phyloP scores from a whole-genome alignment of 2,888 invertebrate species.

The Furcula furcula region DNA sequence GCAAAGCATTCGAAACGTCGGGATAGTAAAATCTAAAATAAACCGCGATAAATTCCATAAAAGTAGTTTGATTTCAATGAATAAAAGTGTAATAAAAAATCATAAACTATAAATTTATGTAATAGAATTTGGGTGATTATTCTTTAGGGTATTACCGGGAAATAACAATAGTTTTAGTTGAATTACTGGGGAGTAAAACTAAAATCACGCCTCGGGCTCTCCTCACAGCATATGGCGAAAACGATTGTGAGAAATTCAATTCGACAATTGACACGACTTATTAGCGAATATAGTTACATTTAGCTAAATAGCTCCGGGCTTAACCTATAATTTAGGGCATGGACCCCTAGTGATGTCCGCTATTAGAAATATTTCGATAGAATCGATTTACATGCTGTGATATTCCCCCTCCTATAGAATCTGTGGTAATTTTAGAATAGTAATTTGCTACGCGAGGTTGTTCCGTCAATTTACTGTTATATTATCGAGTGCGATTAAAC shows the following conservation, averaged over 20 bases:
- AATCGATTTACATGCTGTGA: constrained; percentile 64
- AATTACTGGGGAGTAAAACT: not conserved
- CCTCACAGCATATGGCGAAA: constrained; percentile 50
- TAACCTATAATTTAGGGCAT: constrained; percentile 72
- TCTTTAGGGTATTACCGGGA: no score
- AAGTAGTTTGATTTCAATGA: no score
- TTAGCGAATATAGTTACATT: constrained; percentile 68
- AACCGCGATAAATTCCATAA: no score
- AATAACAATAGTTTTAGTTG: no score
- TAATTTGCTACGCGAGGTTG: constrained; percentile 44
- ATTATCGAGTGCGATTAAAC: constrained; percentile 45
- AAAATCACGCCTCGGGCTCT: not conserved
- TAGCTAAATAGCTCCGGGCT: constrained; percentile 64
- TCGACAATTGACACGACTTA: constrained; percentile 67
- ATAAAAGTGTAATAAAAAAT: no score
- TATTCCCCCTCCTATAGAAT: constrained; percentile 38
- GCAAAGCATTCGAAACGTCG: no score
- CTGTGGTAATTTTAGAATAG: constrained; percentile 52
- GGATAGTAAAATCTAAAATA: no score
- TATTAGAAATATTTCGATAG: constrained; percentile 52
- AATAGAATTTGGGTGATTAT: no score
- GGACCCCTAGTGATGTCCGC: constrained; percentile 56
- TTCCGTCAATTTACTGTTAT: constrained; percentile 43
- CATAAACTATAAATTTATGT: no score
- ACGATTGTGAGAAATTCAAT: constrained; percentile 49